phyloP scores from a whole-genome alignment of 2,888 invertebrate genomes.

The Sarcophaga subvicina region DNA sequence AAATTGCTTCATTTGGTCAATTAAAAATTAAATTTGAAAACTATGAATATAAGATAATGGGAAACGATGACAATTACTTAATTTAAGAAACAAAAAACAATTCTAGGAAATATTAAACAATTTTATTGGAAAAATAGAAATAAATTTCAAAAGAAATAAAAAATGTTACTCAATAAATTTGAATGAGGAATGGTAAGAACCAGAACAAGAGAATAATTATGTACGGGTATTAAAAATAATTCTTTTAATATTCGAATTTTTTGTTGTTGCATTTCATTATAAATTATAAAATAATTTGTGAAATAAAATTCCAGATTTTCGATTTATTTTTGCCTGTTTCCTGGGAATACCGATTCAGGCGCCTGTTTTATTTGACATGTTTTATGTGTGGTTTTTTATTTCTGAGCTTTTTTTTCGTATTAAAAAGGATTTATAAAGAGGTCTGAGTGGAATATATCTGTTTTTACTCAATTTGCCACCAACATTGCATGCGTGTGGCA shows the following conservation, averaged over 20 bases:
- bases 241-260: no score
- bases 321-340: neutral
- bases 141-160: neutral
- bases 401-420: constrained; percentile 34
- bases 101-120: constrained; percentile 36
- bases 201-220: neutral
- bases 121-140: neutral
- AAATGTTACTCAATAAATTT: neutral
- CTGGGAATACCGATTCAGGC: neutral
- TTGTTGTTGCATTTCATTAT: neutral
- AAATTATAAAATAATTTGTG: neutral
- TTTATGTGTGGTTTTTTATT: constrained; percentile 24
- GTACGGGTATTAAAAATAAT: no score
- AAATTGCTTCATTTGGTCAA: constrained; percentile 19
- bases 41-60: neutral
- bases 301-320: neutral
- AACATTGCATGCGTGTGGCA: constrained; percentile 6
- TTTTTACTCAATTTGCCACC: neutral
- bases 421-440: constrained; percentile 24
- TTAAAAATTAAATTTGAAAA: constrained; percentile 6
- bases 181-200: neutral
- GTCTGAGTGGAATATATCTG: constrained; percentile 31
- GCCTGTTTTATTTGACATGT: constrained; percentile 27
- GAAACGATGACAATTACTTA: constrained; percentile 1
- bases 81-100: neutral